A percentile compares a stretch with the other conserved stretches of the same genome.
phyloP scores from a whole-genome alignment of 2,888 invertebrate species.

The Diogma glabrata region DNA sequence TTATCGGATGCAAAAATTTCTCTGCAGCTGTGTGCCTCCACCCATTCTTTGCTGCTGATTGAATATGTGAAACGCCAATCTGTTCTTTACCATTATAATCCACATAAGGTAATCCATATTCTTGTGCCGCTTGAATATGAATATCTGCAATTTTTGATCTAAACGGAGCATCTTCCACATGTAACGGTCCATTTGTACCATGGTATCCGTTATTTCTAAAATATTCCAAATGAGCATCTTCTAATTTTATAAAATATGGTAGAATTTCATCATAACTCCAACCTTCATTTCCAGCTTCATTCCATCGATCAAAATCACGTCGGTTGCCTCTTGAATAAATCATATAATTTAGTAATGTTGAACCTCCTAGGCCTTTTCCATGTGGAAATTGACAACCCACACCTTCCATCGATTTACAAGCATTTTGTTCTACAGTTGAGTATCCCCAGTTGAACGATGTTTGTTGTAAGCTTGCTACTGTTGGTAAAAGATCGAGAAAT shows the following conservation, averaged over 20 bases:
- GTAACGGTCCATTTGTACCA: conserved; percentile 47
- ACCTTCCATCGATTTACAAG: conserved; percentile 41
- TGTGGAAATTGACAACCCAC: conserved; percentile 39
- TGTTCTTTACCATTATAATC: conserved; percentile 57
- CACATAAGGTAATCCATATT: conserved; percentile 51
- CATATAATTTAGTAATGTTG: conserved; percentile 51
- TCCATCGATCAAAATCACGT: conserved; percentile 60
- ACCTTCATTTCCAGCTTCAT: conserved; percentile 54
- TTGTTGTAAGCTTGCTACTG: conserved; percentile 30
- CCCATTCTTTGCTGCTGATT: conserved; percentile 47
- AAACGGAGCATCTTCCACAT: conserved; percentile 47
- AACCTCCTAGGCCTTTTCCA: conserved; percentile 47
- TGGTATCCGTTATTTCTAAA: conserved; percentile 43
- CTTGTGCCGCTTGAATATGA: conserved; percentile 48
- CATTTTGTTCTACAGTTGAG: conserved; percentile 55
- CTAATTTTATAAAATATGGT: conserved; percentile 49
- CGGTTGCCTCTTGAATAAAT: conserved; percentile 64
- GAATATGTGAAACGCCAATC: conserved; percentile 53
- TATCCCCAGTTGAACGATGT: conserved; percentile 61
- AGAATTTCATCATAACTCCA: conserved; percentile 57
- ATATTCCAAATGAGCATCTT: conserved; percentile 34
- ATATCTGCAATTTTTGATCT: conserved; percentile 40
- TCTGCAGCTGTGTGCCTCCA: conserved; percentile 53
- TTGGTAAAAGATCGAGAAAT: conserved; percentile 29
- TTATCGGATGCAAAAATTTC: conserved; percentile 48